Evolutionary conservation across 1,140 invertebrate species (phyloP).

Genomic region (Drosophila watanabei): DNA sequence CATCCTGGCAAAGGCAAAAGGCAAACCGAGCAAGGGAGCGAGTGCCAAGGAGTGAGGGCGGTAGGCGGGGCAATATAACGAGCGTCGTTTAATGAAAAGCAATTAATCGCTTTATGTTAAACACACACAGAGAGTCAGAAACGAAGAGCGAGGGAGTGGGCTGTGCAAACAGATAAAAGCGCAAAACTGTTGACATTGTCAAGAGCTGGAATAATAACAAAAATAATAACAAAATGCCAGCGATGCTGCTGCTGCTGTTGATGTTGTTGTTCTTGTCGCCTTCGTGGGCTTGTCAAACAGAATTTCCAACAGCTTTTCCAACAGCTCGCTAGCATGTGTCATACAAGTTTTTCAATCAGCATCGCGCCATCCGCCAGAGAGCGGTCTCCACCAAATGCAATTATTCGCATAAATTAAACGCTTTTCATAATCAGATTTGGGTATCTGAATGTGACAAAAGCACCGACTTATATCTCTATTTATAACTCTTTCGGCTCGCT

Average conservation of each 20-base stretch:
- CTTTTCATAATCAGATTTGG: slow-evolving; percentile 32
- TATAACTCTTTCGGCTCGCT: slow-evolving; percentile 10
- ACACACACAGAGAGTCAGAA: slow-evolving; percentile 53
- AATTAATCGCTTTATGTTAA: slow-evolving; percentile 82
- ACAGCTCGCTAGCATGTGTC: slow-evolving; percentile 20
- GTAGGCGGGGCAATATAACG: slow-evolving; percentile 2
- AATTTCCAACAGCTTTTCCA: slow-evolving; percentile 34
- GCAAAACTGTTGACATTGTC: slow-evolving; percentile 79
- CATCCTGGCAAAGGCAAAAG: slow-evolving; percentile 35
- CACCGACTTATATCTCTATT: slow-evolving; percentile 37
- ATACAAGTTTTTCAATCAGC: slow-evolving; percentile 70
- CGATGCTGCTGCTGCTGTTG: slow-evolving; percentile 3
- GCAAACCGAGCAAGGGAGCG: neutral
- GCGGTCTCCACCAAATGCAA: slow-evolving; percentile 17
- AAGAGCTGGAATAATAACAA: slow-evolving; percentile 72
- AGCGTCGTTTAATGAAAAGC: slow-evolving; percentile 74
- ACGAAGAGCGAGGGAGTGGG: slow-evolving; percentile 13
- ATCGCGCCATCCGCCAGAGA: slow-evolving; percentile 5
- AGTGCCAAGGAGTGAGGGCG: neutral
- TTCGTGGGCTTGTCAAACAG: slow-evolving; percentile 50
- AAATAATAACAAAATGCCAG: slow-evolving; percentile 39
- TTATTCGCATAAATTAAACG: slow-evolving; percentile 46
- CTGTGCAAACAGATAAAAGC: slow-evolving; percentile 81
- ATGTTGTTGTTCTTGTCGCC: neutral
- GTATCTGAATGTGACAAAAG: slow-evolving; percentile 39